Evolutionary conservation across 2,797 vertebrate genomes (phyloP).

Genomic region (Xenentodon cancila): DNA sequence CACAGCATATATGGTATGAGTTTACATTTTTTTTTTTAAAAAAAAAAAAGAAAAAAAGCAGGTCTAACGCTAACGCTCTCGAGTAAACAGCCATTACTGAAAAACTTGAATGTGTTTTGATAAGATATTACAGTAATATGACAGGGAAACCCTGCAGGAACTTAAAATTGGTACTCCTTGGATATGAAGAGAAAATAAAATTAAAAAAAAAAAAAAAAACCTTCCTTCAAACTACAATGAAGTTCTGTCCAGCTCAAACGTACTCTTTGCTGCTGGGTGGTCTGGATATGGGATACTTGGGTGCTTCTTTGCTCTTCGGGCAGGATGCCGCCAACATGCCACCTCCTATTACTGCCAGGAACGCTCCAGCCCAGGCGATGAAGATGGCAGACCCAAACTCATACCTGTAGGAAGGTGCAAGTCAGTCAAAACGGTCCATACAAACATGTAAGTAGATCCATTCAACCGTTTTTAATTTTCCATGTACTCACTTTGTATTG

Average conservation of each 20-base stretch:
- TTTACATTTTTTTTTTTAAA: too few relatives aligned
- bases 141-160: constrained; percentile 24
- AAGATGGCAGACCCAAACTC: constrained; percentile 91
- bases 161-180: constrained; percentile 32
- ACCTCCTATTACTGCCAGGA: constrained; percentile 85
- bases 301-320: constrained; percentile 54
- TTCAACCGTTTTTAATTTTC: not conserved
- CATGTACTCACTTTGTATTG: constrained; percentile 86
- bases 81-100: constrained; percentile 52
- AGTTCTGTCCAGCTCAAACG: constrained; percentile 73
- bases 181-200: too few relatives aligned
- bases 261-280: constrained; percentile 83
- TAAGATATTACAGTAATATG: constrained; percentile 61
- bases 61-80: constrained; percentile 6
- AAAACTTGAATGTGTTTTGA: constrained; percentile 45
- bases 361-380: constrained; percentile 88
- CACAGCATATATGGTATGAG: constrained; percentile 1
- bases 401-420: constrained; percentile 75
- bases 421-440: not conserved
- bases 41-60: constrained; percentile 18
- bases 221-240: constrained; percentile 27
- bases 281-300: constrained; percentile 77
- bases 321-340: constrained; percentile 87
- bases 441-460: not conserved
- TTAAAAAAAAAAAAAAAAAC: constrained; percentile 35